These are phyloP conservation scores for Griposia aprilina DNA, from an alignment of 2,888 invertebrate species.

Conservation along the genomic window DNA sequence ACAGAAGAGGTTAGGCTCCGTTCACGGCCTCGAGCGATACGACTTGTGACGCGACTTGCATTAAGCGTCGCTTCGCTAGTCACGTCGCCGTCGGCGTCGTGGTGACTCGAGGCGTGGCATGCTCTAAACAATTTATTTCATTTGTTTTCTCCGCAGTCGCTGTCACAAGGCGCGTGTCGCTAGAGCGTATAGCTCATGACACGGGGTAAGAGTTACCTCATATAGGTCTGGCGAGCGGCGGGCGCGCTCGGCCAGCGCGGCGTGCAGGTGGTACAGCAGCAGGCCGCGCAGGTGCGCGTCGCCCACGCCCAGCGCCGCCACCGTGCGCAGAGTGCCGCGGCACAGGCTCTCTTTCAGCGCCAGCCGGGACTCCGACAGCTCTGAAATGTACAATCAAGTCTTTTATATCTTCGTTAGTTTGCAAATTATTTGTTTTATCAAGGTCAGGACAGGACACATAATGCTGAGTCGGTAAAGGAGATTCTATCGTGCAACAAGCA, in stretches of 20 bases:
- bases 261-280: conserved; percentile 89
- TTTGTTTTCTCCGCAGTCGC: not conserved
- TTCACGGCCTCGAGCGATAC: not conserved
- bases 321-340: conserved; percentile 90
- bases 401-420: not conserved
- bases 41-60: not conserved
- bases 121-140: not conserved
- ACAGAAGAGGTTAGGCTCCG: not conserved
- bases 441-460: not conserved
- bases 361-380: conserved; percentile 90
- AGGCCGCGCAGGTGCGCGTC: conserved; percentile 88
- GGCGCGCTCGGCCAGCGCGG: conserved; percentile 89
- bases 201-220: conserved; percentile 74
- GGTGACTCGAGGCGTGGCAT: not conserved
- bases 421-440: not conserved
- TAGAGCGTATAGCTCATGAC: not conserved
- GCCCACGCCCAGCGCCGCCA: conserved; percentile 91
- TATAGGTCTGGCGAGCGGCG: conserved; percentile 85
- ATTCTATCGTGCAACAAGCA: not conserved
- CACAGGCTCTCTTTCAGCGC: conserved; percentile 91
- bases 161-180: not conserved
- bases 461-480: not conserved
- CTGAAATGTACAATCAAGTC: conserved; percentile 77
- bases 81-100: too few relatives aligned
- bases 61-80: too few relatives aligned